phyloP scores from a whole-genome alignment of 2,888 invertebrate species.

The Orchesella flavescens region DNA sequence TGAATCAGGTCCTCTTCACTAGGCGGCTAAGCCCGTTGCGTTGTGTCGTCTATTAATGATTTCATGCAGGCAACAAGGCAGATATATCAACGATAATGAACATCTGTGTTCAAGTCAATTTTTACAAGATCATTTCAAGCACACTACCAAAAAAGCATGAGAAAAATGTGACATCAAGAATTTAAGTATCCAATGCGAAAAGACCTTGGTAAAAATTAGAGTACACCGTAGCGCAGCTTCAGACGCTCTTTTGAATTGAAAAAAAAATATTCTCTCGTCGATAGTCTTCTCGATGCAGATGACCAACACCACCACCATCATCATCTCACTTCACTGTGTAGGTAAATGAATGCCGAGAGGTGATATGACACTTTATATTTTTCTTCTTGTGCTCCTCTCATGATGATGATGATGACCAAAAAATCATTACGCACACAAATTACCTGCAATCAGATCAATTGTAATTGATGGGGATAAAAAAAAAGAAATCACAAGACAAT shows the following conservation, averaged over 20 bases:
- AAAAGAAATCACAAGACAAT: conserved; percentile 8
- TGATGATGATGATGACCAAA: conserved; percentile 13
- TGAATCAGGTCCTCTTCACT: not conserved
- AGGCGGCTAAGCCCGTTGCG: no score
- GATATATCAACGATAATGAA: conserved; percentile 30
- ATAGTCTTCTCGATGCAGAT: not conserved
- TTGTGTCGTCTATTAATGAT: no score
- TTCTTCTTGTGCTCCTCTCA: not conserved
- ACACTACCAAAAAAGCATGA: conserved; percentile 54
- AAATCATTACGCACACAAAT: conserved; percentile 13
- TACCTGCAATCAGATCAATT: conserved; percentile 50
- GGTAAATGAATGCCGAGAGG: not conserved
- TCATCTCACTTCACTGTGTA: not conserved
- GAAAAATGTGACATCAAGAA: conserved; percentile 50
- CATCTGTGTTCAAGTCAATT: conserved; percentile 42
- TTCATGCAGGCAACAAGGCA: no score
- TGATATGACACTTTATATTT: conserved; percentile 2
- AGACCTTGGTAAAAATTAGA: conserved; percentile 54
- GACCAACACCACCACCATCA: not conserved
- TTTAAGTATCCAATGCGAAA: conserved; percentile 41
- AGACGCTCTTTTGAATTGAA: not conserved
- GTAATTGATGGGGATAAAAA: conserved; percentile 24
- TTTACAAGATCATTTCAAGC: conserved; percentile 53
- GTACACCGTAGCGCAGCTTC: conserved; percentile 17
- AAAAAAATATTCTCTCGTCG: not conserved